Evolutionary conservation across 2,797 vertebrate species (phyloP).

Genomic region (Hozukius guyotensis): DNA sequence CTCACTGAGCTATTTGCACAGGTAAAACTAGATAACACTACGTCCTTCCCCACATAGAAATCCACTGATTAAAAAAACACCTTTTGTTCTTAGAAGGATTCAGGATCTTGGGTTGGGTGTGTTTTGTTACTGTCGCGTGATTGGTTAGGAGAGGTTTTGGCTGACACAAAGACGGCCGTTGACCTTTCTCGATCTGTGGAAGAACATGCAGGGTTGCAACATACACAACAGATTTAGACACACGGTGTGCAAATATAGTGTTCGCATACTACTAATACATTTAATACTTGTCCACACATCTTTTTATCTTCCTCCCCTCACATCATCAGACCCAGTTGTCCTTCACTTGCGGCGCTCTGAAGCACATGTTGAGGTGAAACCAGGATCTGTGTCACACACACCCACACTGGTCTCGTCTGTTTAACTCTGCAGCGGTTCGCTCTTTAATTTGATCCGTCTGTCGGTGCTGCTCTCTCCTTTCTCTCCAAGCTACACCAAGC

Average conservation of each 20-base stretch:
- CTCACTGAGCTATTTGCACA: conserved; percentile 94
- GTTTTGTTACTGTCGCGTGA: neutral
- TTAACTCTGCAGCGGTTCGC: conserved; percentile 18
- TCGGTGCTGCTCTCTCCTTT: conserved; percentile 10
- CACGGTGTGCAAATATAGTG: neutral
- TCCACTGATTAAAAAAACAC: neutral
- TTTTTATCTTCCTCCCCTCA: neutral
- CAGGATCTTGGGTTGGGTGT: neutral
- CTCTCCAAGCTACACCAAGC: neutral
- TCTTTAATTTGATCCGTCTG: conserved; percentile 38
- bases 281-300: neutral
- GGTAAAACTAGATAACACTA: conserved; percentile 77
- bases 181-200: neutral
- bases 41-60: neutral
- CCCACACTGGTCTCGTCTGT: conserved; percentile 2
- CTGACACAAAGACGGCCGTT: neutral
- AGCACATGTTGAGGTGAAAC: conserved; percentile 18
- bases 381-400: neutral
- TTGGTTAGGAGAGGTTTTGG: neutral
- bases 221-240: neutral
- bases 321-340: neutral
- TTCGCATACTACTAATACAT: neutral
- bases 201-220: neutral
- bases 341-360: neutral
- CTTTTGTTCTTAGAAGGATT: neutral